Base-by-base conservation (phyloP, 2,797 vertebrate genomes). In the Lates japonicus region DNA sequence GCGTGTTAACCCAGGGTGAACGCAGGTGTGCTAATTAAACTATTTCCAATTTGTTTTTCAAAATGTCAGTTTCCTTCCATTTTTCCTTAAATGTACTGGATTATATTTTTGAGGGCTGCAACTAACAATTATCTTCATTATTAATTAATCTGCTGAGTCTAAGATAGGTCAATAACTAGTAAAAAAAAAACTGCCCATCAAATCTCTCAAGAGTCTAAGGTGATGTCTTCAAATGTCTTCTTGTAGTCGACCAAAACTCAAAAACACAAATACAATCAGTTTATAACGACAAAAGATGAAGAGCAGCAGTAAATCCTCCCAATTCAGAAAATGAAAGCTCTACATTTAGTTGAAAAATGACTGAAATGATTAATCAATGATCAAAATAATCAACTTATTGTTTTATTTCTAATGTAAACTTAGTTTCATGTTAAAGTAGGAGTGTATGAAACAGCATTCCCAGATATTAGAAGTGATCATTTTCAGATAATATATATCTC, bases 1-100 rank as follows among this genome's bases (percentile, higher is more conserved):
- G 35, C 37, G 22, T 68, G 51, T 66, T 84, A 70, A 60, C 11
- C 13, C 10, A 13, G 5, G 11, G 11, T 16, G 78, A 63, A 58
- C 74, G 52, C 16, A 33, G 25, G 60, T 70, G 10, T 66, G 3
- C 22, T 46, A 2, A 55, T 68, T 80, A 17, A 51, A 39, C 14
- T 58, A 39, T 62, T 31, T 44, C 3, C 5, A 55, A n/a, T 6
- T 67, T n/a, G 14, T 82, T 58, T 39, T 60, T 19, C 55, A 17
- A 49, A 4, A 65, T 51, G 16, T n/a, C 1, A 16, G 61, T 20
- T 54, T 52, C 22, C 48, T 39, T 51, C 14, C 3, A 22, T 25
- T 70, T 60, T 55, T 2, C 37, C 41, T 35, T 7, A n/a, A 14
- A 39, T 35, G 25, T 22, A 13, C 22, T 54, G 12, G 13, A 29